phyloP scores from a whole-genome alignment of 2,797 vertebrate species.

The Malurus splendens region DNA sequence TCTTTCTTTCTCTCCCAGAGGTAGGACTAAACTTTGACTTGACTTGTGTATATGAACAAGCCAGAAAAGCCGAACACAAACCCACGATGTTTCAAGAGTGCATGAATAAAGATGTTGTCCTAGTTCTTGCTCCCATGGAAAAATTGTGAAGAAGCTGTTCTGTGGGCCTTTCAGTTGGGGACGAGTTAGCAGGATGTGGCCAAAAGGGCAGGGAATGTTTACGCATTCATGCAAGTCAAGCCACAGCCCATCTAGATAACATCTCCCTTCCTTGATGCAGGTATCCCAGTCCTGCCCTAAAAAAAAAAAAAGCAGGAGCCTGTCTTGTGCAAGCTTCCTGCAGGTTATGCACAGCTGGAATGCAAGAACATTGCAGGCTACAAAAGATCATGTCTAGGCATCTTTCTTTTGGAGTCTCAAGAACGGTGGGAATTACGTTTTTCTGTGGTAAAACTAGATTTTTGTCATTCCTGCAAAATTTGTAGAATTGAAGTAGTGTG shows the following conservation, averaged over 20 bases:
- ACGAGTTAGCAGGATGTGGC: conserved; percentile 63
- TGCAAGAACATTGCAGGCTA: conserved; percentile 53
- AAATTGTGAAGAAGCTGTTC: conserved; percentile 66
- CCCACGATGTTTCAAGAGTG: conserved; percentile 66
- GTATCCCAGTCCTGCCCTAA: conserved; percentile 40
- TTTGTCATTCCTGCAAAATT: conserved; percentile 49
- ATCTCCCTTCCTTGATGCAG: conserved; percentile 50
- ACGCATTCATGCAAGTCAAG: conserved; percentile 41
- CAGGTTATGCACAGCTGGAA: conserved; percentile 63
- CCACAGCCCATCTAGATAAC: conserved; percentile 57
- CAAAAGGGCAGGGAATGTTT: conserved; percentile 60
- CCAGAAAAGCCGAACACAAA: conserved; percentile 67
- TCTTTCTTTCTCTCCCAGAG: conserved; percentile 69
- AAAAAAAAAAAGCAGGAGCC: conserved; percentile 10
- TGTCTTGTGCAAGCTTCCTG: conserved; percentile 34
- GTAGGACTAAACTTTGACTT: conserved; percentile 66
- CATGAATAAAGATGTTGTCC: conserved; percentile 68
- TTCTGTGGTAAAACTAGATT: conserved; percentile 48
- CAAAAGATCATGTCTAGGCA: conserved; percentile 52
- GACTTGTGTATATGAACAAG: conserved; percentile 67
- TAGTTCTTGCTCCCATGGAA: conserved; percentile 66
- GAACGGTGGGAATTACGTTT: conserved; percentile 27
- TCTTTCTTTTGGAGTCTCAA: conserved; percentile 58
- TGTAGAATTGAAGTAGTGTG: conserved; percentile 48
- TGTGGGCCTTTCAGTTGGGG: conserved; percentile 63